Evolutionary conservation across 30 jellyfish, hydroid and myxozoan species (phyloP).

Genomic region (Hydra vulgaris): DNA sequence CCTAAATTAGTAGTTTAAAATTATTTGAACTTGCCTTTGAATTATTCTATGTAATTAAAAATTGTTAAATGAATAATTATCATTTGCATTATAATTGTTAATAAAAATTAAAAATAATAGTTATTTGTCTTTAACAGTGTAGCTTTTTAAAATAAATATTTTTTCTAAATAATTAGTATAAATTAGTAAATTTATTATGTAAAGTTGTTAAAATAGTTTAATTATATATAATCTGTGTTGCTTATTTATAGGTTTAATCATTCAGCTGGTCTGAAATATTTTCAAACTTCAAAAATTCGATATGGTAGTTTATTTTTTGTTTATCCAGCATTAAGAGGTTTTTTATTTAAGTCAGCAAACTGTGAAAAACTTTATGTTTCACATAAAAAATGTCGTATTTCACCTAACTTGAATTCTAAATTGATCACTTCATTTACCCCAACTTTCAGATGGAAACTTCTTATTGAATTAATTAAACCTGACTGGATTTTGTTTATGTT

Average conservation of each 20-base stretch:
- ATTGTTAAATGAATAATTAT: too few species aligned
- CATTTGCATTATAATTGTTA: too few species aligned
- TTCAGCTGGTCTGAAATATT: background rate
- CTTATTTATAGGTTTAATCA: background rate
- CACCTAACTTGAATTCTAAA: background rate
- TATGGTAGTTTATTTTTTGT: slow-evolving; percentile 21
- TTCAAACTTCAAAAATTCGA: background rate
- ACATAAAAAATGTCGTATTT: slow-evolving; percentile 46
- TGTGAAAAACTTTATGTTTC: slow-evolving; percentile 67
- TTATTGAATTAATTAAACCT: slow-evolving; percentile 53
- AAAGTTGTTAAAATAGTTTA: too few species aligned
- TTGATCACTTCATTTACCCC: background rate
- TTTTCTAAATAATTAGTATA: too few species aligned
- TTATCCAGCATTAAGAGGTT: slow-evolving; percentile 6
- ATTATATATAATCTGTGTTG: background rate
- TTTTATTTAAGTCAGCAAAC: slow-evolving; percentile 26
- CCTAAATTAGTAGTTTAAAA: too few species aligned
- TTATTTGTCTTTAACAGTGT: too few species aligned
- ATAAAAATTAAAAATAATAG: too few species aligned
- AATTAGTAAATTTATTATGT: too few species aligned
- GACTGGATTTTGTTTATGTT: slow-evolving; percentile 58
- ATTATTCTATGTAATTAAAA: too few species aligned
- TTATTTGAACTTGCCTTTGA: too few species aligned
- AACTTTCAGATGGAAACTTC: slow-evolving; percentile 53
- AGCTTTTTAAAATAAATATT: too few species aligned